Base-by-base conservation (phyloP, 2,888 invertebrate species). In the Sphaerophoria taeniata region DNA sequence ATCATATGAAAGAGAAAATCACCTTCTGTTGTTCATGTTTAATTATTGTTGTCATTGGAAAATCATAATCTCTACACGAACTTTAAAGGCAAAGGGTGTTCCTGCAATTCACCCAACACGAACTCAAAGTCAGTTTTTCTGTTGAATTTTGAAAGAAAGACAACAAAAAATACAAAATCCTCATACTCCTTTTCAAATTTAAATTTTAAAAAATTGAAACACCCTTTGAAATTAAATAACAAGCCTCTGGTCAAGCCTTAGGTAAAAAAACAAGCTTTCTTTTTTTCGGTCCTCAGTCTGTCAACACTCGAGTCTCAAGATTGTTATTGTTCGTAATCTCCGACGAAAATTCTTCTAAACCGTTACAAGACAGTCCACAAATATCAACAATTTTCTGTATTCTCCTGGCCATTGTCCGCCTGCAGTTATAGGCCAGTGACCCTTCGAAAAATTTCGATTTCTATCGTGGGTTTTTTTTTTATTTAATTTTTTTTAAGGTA, bases 401-500 rank as follows among this genome's bases (percentile, higher is more conserved):
- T 33, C 47, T 43, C 45, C 53, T 56, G 33, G 33, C 11, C 45
- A 56, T 14, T 58, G 58, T 12, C 47, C 71, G 47, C 33, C 31
- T 49, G 36, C 31, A 24, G 51, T 6, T 39, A 39, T 34, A 69
- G 80, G 84, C 69, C 84, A 80, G 63, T 77, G 76, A 81, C 67
- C 85, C 70, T 60, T 72, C n/a, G 45, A 81, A 81, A 47, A 81
- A 81, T 85, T 85, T 85, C 85, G 85, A 81, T 85, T 85, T 85
- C 81, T 77, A 81, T 85, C 61, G 31, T 55, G 36, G 61, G 16
- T 24, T 61, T 47, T 53, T 47, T 31, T 39, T 69, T 34, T 36
- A 33, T 9, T 39, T 39, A 9, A 1, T 39, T 24, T 24, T 24
- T 24, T 24, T 24, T 24, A 24, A 24, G 24, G 36, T 63, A 16